Evolutionary conservation across 2,888 invertebrate genomes (phyloP).

Genomic region (Xestia rhomboidea): DNA sequence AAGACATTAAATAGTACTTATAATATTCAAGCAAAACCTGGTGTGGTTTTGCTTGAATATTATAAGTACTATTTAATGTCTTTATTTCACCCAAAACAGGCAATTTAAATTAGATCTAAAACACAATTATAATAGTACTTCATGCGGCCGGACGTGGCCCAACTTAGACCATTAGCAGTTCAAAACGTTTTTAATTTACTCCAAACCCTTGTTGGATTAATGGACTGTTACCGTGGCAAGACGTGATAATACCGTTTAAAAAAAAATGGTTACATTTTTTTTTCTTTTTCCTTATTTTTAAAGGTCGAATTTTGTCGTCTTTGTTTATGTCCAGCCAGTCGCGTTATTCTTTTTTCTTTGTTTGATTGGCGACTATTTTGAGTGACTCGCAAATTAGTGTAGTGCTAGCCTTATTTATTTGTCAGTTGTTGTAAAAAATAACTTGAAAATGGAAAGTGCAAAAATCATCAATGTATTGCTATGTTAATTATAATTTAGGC

Average conservation of each 20-base stretch:
- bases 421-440: background rate
- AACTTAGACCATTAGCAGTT: constrained; percentile 71
- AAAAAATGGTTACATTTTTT: constrained; percentile 49
- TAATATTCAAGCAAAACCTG: constrained; percentile 2
- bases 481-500: too few species aligned
- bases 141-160: constrained; percentile 61
- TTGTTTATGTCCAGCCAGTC: constrained; percentile 50
- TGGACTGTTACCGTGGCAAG: constrained; percentile 70
- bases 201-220: constrained; percentile 71
- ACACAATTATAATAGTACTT: constrained; percentile 53
- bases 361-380: background rate
- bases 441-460: background rate
- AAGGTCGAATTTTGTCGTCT: constrained; percentile 46
- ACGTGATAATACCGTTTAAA: constrained; percentile 65
- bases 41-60: too few species aligned
- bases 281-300: constrained; percentile 48
- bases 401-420: background rate
- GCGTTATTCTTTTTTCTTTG: constrained; percentile 12
- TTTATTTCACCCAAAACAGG: constrained; percentile 27
- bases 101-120: constrained; percentile 51
- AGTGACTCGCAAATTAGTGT: constrained; percentile 5
- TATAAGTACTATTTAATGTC: too few species aligned
- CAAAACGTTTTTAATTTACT: constrained; percentile 72
- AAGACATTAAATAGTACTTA: background rate
- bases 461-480: background rate